Base-by-base conservation (phyloP, 2,797 vertebrate genomes). In the Pseudochirops corinnae region DNA sequence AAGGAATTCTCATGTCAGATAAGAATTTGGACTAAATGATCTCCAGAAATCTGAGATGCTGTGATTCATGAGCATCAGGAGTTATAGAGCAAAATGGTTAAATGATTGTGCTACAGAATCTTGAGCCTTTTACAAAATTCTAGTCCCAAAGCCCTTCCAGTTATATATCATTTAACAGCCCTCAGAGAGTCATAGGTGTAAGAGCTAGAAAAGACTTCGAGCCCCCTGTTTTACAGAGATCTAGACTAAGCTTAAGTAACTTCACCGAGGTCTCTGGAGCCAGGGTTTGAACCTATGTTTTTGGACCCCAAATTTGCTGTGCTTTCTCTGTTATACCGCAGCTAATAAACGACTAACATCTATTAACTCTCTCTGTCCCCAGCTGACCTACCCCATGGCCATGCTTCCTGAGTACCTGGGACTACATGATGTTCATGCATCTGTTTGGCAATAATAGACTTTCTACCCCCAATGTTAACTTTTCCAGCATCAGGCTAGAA, bases 21-120 rank as follows among this genome's bases (percentile, higher is more conserved):
- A 74, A 24, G 10, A 50, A 87, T 87, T 87, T 87, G 74, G 21
- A 46, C 7, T 87, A 87, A 50, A 46, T 39, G n/a, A 82, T 2
- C 39, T 46, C 21, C 46, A 82, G n/a, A 82, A 82, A 82, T 82
- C n/a, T 24, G 18, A 46, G 18, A 82, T 46, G 2, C n/a, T 82
- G 46, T 46, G n/a, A 82, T 46, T 82, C 74, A 46, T 46, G 39
- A 87, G 39, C 24, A 46, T 50, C 46, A 50, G 39, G 21, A 46
- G 39, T 50, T 50, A 50, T 26, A 28, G 39, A 82, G 74, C 2
- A 82, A 46, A 82, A 24, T 39, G n/a, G 74, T 46, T 87, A 50
- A 87, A 26, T 87, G 94, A 33, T 46, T 67, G 9, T 50, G n/a
- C 31, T 93, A 58, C 53, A 46, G 90, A 92, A 94, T 95, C 94